phyloP scores from a whole-genome alignment of 2,113 vertebrate species.

The Cryptomyrus ogoouensis region DNA sequence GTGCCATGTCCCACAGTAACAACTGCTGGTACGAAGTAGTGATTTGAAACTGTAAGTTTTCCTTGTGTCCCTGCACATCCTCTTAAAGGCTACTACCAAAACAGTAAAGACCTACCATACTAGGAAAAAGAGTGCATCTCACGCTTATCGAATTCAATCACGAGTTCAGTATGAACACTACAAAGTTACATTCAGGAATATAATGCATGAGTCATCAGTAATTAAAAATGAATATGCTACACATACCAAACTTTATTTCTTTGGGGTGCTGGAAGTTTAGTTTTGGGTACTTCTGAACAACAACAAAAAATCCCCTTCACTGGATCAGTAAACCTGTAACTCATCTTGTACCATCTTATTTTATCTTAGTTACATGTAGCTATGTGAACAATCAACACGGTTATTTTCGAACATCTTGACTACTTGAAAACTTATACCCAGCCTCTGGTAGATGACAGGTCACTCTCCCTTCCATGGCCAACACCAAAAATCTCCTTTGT shows the following conservation, averaged over 20 bases:
- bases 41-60: background rate
- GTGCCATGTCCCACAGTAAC: background rate
- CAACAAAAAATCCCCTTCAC: background rate
- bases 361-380: background rate
- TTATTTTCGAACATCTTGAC: background rate
- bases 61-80: background rate
- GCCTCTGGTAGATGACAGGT: background rate
- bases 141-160: background rate
- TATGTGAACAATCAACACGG: background rate
- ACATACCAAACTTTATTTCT: background rate
- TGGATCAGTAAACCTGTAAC: background rate
- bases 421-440: background rate
- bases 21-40: background rate
- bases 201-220: background rate
- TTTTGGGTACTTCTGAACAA: background rate
- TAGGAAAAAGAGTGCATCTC: background rate
- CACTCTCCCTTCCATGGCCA: background rate
- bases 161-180: background rate
- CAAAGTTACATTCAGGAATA: background rate
- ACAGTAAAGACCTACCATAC: background rate
- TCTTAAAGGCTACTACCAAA: background rate
- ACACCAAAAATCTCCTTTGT: background rate
- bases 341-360: background rate
- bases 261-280: background rate
- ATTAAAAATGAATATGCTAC: background rate